phyloP scores from a whole-genome alignment of 53 echinoderm and acorn worm species.

The Luidia sarsii region DNA sequence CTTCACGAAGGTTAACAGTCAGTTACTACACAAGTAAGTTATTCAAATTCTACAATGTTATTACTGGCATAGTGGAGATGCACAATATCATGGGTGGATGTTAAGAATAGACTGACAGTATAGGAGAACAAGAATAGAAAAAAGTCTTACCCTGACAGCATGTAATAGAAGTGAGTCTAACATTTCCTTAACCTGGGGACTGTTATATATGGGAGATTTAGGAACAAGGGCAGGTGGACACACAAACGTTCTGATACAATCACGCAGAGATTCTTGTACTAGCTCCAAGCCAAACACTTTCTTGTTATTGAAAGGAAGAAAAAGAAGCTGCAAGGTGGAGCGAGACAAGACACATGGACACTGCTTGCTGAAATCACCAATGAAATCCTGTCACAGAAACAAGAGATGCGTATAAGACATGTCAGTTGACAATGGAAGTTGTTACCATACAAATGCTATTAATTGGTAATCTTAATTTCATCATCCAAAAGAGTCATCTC shows the following conservation, averaged over 20 bases:
- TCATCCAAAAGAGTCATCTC: no score
- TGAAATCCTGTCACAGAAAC: slow-evolving; percentile 76
- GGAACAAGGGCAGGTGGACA: slow-evolving; percentile 78
- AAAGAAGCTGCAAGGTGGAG: slow-evolving; percentile 84
- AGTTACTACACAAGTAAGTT: no score
- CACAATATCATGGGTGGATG: neutral
- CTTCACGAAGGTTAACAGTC: no score
- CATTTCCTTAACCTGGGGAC: slow-evolving; percentile 88
- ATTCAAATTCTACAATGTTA: no score
- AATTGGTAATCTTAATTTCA: no score
- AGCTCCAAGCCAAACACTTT: slow-evolving; percentile 86
- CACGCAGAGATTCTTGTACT: slow-evolving; percentile 79
- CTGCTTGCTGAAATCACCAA: slow-evolving; percentile 86
- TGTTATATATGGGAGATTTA: slow-evolving; percentile 80
- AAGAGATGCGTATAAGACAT: no score
- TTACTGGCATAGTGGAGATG: no score
- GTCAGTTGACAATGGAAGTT: no score
- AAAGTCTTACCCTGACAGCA: slow-evolving; percentile 83
- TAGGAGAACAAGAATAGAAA: no score
- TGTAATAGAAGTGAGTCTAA: slow-evolving; percentile 78
- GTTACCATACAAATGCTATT: no score
- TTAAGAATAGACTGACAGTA: no score
- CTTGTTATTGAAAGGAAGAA: slow-evolving; percentile 87
- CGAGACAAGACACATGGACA: slow-evolving; percentile 91
- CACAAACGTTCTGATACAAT: slow-evolving; percentile 74